Evolutionary conservation across 2,113 vertebrate species (phyloP), one percentile per base, ranked within the genome.

Genomic region (Miniopterus natalensis): DNA sequence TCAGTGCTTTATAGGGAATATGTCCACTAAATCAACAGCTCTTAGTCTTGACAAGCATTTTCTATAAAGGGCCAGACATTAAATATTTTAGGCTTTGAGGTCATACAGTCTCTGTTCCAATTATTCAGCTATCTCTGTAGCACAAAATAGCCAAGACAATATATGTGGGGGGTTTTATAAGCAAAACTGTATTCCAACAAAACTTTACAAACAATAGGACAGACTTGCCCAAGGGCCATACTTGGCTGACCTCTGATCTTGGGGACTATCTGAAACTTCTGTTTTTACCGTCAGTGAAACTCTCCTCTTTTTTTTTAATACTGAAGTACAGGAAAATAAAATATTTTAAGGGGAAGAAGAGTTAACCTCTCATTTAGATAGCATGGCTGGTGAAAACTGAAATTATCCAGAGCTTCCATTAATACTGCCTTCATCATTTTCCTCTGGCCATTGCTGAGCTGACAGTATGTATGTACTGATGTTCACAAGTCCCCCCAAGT

Each of bases 401-500:
- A 95, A 88, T 75, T 84, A 79, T 57, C 66, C 73, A 94, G n/a
- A 96, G 23, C 11, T 92, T 31, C 29, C 47, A 74, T 36, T 68
- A 83, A 61, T 36, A 36, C 8, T 79, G 55, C 45, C 15, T 75
- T 95, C 13, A 55, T 80, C 31, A 61, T 63, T 31, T 94, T 73
- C 65, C 65, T 95, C n/a, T n/a, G 61, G 17, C 47, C 53, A 61
- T 0, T 65, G 12, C 36, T 90, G 65, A 92, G 99, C 97, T 99
- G 99, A 79, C 99, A 99, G 17, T n/a, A 13, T 63, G 99, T 79
- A 99, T 97, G 0, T 36, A 99, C 98, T 9, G 98, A 99, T 6
- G 98, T 99, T 95, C 98, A 98, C 97, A 99, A 99, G 42, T 36
- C 36, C 99, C 98, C 20, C 99, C 42, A 61, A 71, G 2, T 49